Evolutionary conservation across 2,113 vertebrate species (phyloP).

Genomic region (Coptodon bakossiorum): DNA sequence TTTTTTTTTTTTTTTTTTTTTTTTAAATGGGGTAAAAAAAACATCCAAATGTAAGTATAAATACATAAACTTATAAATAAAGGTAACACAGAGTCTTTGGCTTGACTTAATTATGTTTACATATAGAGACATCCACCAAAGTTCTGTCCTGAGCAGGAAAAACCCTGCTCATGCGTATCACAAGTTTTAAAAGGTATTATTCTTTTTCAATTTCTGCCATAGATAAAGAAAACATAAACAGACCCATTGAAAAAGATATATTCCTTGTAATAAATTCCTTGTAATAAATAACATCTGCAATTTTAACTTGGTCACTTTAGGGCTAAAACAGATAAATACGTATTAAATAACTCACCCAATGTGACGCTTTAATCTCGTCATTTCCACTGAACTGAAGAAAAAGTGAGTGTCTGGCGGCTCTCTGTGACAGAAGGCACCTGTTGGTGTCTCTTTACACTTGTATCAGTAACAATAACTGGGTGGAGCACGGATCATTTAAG

Average conservation of each 20-base stretch:
- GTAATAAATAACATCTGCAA: background rate
- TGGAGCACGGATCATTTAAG: slow-evolving; percentile 23
- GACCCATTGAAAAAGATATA: background rate
- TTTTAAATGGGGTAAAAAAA: background rate
- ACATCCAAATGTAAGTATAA: background rate
- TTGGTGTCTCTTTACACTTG: slow-evolving; percentile 13
- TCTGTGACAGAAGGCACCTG: slow-evolving; percentile 38
- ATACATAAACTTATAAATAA: background rate
- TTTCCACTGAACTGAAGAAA: background rate
- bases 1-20: too few relatives aligned
- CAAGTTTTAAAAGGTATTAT: background rate
- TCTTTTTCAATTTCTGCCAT: background rate
- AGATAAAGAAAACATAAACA: background rate
- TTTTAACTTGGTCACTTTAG: background rate
- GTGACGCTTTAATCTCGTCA: background rate
- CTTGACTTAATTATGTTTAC: background rate
- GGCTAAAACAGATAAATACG: background rate
- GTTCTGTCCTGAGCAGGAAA: background rate
- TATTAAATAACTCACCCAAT: slow-evolving; percentile 31
- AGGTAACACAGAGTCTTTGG: background rate
- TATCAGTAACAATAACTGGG: slow-evolving; percentile 47
- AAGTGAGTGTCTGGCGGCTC: background rate
- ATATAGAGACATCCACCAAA: background rate
- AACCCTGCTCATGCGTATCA: background rate
- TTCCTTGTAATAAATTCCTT: background rate